Evolutionary conservation across 2,888 invertebrate species (phyloP), one percentile per base, ranked within the genome.

Genomic region (Gryllus longicercus): DNA sequence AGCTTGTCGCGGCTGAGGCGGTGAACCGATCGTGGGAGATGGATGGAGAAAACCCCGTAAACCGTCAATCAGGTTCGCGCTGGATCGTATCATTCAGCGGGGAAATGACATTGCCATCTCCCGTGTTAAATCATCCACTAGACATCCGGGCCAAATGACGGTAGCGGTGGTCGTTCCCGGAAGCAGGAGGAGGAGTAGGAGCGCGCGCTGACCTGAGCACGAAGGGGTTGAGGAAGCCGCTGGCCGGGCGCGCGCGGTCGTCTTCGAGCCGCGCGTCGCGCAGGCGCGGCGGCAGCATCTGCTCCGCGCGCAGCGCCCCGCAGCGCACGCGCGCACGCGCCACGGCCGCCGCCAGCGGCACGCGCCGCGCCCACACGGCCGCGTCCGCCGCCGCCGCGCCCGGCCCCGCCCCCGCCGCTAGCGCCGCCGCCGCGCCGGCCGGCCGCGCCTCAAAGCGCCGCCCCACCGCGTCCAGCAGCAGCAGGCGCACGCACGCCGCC

Each of bases 181-280:
- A 21, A 21, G 21, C 21, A 21, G 21, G 21, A 21, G 21, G 21
- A 21, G 1, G 21, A 21, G 21, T 21, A 21, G 21, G 25, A 2
- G 38, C 0, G 5, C 0, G 5, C 49, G 78, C 82, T 86, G 86
- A 91, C 93, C 90, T 91, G 8, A 93, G 88, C 86, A 92, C 91
- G 83, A 92, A 92, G 1, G 92, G 92, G 87, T 95, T 95, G 16
- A 95, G 91, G 95, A 95, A 95, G 82, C 95, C 95, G 0, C 93
- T 93, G 2, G 94, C 91, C 0, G 87, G 87, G 14, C 91, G 90
- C 16, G 63, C 14, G 16, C 4, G 16, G n/a, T 14, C 63, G 63
- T n/a, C 16, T 14, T 63, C 16, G 63, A 63, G 63, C 12, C n/a
- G 90, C 80, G 93, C 93, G 82, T 94, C 92, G 81, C 92, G 90